Evolutionary conservation across 2,888 invertebrate species (phyloP), one percentile per base, ranked within the genome.

Genomic region (Agonopterix arenella): DNA sequence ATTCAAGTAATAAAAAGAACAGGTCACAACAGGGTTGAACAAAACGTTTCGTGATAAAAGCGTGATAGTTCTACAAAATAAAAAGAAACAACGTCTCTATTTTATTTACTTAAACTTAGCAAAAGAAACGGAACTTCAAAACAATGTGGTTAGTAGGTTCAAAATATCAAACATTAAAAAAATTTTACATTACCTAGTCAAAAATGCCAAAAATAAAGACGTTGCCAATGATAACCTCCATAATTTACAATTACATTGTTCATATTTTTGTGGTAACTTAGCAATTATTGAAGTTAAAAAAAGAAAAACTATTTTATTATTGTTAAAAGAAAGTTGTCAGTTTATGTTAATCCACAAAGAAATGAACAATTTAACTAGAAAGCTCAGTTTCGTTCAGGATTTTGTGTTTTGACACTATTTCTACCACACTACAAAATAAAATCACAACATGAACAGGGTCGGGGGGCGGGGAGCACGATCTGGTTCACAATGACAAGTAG

Each of bases 301-400:
- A 43, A 43, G 10, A 11, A 42, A 51, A 41, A 46, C 47, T 48
- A 36, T 47, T 1, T 28, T 28, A 28, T 9, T 40, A 40, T 40
- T n/a, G 40, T 40, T n/a, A 40, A 40, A 40, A 40, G 40, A n/a
- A 28, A 7, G 28, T 4, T 40, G 4, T 40, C 10, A 10, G 40
- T n/a, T n/a, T 9, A 40, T 40, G 49, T 49, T 59, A 52, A 55
- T 59, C 74, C 83, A 81, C 82, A 85, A 84, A 79, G 57, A 72
- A 82, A 80, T 78, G 76, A 83, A 78, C 78, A 66, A 71, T 70
- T 60, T 70, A 64, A 63, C 77, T 79, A 78, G 73, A 73, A 79
- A 78, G 82, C 86, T 84, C 88, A 86, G 85, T 83, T 75, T 83
- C 84, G 78, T 80, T 80, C 85, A 86, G 84, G 83, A 80, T 63